phyloP scores from a whole-genome alignment of 2,797 vertebrate genomes.

The Capromys pilorides region DNA sequence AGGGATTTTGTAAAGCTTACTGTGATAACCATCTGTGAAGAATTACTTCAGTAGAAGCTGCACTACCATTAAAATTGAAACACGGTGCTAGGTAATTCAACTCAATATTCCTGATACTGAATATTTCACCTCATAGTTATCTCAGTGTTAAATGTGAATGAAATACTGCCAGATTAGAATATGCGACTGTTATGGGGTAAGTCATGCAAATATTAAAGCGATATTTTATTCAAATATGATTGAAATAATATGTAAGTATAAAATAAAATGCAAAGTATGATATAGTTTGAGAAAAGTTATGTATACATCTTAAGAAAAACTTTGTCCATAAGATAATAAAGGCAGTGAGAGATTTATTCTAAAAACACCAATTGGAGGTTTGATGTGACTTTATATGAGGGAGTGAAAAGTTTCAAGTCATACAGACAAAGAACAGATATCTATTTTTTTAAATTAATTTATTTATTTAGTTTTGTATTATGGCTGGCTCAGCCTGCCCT shows the following conservation, averaged over 20 bases:
- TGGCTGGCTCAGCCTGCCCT: no score
- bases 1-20: not conserved
- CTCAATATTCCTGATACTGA: not conserved
- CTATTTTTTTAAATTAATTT: no score
- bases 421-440: not conserved
- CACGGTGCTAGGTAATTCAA: not conserved
- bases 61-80: not conserved
- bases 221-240: not conserved
- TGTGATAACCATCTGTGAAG: not conserved
- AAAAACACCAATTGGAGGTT: not conserved
- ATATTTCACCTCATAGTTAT: not conserved
- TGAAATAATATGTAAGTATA: slow-evolving; percentile 1
- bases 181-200: not conserved
- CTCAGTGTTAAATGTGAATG: not conserved
- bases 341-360: not conserved
- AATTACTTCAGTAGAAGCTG: not conserved
- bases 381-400: not conserved
- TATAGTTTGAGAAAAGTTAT: slow-evolving; percentile 20
- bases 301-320: not conserved
- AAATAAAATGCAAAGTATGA: not conserved
- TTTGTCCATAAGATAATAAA: not conserved
- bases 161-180: not conserved
- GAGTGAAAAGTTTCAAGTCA: slow-evolving; percentile 5
- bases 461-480: no score
- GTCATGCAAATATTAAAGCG: not conserved